A percentile compares a stretch with the other conserved stretches of the same genome.
These are phyloP conservation scores for Lepidurus apus DNA, from an alignment of 1,140 invertebrate genomes.

Conservation along the genomic window DNA sequence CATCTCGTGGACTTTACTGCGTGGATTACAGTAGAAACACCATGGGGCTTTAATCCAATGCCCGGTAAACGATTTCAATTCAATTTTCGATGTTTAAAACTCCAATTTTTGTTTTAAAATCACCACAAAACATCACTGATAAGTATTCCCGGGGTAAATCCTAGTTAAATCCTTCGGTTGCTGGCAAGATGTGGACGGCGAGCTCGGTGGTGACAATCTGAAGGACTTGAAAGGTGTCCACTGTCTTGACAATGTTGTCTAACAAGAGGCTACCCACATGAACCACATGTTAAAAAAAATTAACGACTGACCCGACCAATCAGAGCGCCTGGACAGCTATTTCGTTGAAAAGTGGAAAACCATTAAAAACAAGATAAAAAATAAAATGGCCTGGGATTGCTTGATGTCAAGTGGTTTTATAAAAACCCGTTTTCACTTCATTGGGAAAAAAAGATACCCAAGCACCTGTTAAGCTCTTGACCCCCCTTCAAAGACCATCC, in stretches of 20 bases:
- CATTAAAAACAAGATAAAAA: background rate
- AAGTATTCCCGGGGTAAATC: background rate
- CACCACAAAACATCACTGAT: background rate
- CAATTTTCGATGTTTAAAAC: background rate
- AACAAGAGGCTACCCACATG: constrained; percentile 13
- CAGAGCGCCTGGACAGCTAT: background rate
- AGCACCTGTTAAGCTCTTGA: constrained; percentile 3
- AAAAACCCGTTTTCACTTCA: background rate
- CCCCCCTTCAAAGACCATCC: background rate
- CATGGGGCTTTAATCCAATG: background rate
- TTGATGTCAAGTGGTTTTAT: constrained; percentile 22
- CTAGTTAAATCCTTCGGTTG: background rate
- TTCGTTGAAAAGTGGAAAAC: background rate
- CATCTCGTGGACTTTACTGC: background rate
- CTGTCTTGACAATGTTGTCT: constrained; percentile 6
- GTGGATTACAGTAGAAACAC: background rate
- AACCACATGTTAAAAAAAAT: constrained; percentile 20
- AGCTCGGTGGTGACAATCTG: constrained; percentile 16
- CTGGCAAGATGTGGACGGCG: background rate
- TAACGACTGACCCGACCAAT: background rate
- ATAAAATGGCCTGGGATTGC: background rate
- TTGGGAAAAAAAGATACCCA: background rate
- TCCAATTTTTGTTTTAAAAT: background rate
- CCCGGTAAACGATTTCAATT: background rate
- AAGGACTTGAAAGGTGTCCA: background rate